A percentile compares a stretch with the other conserved stretches of the same genome.
Conservation (phyloP, 2,113 vertebrate genomes). For the Dipodomys ordii region DNA sequence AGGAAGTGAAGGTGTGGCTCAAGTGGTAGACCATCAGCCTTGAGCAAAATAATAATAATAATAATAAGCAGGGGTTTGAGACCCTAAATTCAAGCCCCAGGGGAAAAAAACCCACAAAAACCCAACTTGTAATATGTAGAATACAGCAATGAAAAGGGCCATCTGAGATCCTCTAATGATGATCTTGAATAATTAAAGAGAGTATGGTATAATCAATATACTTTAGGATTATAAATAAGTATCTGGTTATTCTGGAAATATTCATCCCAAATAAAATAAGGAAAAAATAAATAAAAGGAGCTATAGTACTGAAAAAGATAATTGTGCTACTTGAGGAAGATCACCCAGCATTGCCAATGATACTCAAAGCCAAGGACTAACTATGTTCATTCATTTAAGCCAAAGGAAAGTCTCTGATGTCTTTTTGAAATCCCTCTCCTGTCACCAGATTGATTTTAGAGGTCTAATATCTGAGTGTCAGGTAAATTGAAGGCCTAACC, state of each 20-base stretch:
- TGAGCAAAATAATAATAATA: no score
- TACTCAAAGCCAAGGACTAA: background rate
- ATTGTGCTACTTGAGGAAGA: background rate
- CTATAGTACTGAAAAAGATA: background rate
- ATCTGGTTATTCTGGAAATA: background rate
- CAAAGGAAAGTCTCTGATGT: background rate
- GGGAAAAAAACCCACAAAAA: background rate
- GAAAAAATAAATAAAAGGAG: background rate
- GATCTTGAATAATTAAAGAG: background rate
- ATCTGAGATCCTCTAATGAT: background rate
- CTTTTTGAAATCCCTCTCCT: background rate
- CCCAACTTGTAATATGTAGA: background rate
- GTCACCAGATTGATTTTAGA: background rate
- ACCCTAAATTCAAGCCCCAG: background rate
- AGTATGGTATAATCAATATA: background rate
- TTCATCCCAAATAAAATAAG: constrained; percentile 3
- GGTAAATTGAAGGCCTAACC: background rate
- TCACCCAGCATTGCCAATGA: background rate
- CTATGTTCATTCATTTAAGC: constrained; percentile 13
- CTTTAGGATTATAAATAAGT: background rate
- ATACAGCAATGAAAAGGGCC: background rate
- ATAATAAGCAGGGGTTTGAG: no score
- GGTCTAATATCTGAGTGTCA: background rate
- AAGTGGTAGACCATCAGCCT: no score
- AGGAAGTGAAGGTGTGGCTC: no score